Evolutionary conservation across 2,113 vertebrate genomes (phyloP).

Genomic region (Leucosticte australis): DNA sequence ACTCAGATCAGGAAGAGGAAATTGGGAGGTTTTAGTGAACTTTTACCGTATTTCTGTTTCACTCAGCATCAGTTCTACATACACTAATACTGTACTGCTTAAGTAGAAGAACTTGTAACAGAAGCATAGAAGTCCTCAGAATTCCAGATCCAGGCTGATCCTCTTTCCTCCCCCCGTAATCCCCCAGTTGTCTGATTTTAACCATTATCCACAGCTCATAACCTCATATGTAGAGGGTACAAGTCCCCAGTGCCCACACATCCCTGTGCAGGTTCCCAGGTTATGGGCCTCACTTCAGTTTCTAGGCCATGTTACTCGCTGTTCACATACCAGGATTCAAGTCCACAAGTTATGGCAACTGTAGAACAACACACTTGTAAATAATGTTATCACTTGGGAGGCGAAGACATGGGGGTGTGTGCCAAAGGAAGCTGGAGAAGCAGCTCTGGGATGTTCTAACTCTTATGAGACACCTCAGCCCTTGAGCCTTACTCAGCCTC

Average conservation of each 20-base stretch:
- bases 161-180: neutral
- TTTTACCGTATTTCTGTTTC: neutral
- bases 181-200: accelerated
- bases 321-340: neutral
- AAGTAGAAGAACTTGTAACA: neutral
- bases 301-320: no score
- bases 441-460: neutral
- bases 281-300: neutral
- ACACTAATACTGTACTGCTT: neutral
- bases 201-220: neutral
- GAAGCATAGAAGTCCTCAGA: neutral
- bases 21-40: neutral
- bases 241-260: neutral
- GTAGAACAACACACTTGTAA: neutral
- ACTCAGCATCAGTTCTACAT: neutral
- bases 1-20: neutral
- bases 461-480: neutral
- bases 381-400: neutral
- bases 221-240: neutral
- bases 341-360: neutral
- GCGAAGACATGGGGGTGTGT: neutral
- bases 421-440: neutral
- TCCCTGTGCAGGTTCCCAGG: neutral
- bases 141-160: neutral
- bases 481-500: neutral